Conservation (phyloP, 2,888 invertebrate genomes). For the Rosalia funebris region DNA sequence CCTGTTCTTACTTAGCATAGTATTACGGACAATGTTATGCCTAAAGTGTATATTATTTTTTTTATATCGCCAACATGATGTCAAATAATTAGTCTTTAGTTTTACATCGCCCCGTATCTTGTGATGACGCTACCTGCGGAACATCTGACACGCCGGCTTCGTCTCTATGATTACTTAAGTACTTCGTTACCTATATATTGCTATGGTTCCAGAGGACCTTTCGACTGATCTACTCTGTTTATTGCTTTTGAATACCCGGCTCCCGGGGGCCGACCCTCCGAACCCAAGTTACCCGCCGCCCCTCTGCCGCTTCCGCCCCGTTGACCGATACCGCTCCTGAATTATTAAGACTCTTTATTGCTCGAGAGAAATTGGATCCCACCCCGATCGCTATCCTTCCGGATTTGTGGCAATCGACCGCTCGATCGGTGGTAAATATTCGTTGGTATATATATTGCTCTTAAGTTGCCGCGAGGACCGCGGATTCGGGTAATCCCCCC, state of each 20-base stretch:
- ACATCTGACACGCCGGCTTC: conserved; percentile 26
- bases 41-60: no score
- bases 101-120: background rate
- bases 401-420: conserved; percentile 15
- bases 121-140: background rate
- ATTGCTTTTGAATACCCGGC: conserved; percentile 67
- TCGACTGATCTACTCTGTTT: conserved; percentile 61
- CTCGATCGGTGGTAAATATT: background rate
- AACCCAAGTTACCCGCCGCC: conserved; percentile 48
- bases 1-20: no score
- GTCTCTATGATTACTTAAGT: conserved; percentile 48
- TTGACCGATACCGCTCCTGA: conserved; percentile 41
- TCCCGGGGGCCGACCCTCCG: conserved; percentile 58
- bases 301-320: conserved; percentile 44
- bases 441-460: conserved; percentile 33
- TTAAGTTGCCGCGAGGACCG: conserved; percentile 44
- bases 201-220: conserved; percentile 61
- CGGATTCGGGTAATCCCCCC: conserved; percentile 53
- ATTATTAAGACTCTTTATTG: conserved; percentile 27
- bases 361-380: background rate
- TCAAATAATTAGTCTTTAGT: no score
- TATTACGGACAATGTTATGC: no score
- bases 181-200: conserved; percentile 63
- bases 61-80: no score
- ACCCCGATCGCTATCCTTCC: background rate